Conservation (phyloP, 2,888 invertebrate species). For the Drosophila vallismaia region DNA sequence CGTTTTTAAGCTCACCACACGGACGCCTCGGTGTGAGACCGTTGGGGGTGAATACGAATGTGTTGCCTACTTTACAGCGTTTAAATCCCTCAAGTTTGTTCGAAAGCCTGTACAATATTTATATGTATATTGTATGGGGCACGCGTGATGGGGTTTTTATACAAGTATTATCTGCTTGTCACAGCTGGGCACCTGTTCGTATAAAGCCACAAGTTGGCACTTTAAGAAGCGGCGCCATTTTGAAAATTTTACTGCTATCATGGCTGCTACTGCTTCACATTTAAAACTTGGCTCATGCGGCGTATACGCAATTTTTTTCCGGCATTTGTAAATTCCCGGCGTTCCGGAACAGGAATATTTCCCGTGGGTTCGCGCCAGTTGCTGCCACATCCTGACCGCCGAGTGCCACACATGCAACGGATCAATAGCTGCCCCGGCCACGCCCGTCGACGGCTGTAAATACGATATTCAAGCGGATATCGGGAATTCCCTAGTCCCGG, state of each 20-base stretch:
- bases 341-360: constrained; percentile 15
- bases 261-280: constrained; percentile 17
- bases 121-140: constrained; percentile 10
- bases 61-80: constrained; percentile 29
- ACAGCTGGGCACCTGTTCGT: constrained; percentile 77
- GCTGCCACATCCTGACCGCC: constrained; percentile 55
- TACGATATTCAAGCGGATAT: constrained; percentile 30
- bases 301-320: constrained; percentile 30
- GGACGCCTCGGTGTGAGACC: neutral
- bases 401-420: constrained; percentile 66
- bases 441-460: constrained; percentile 52
- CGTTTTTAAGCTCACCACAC: neutral
- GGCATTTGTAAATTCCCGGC: neutral
- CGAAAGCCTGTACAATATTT: neutral
- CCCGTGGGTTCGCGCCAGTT: constrained; percentile 26
- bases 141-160: constrained; percentile 3
- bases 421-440: constrained; percentile 72
- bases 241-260: constrained; percentile 52
- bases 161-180: constrained; percentile 12
- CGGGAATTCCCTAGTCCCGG: constrained; percentile 21
- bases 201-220: constrained; percentile 81
- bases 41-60: neutral
- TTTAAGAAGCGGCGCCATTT: constrained; percentile 81
- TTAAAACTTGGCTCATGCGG: constrained; percentile 46
- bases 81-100: constrained; percentile 17